Base-by-base conservation (phyloP, 2,797 vertebrate genomes). In the Pseudocheirus occidentalis region DNA sequence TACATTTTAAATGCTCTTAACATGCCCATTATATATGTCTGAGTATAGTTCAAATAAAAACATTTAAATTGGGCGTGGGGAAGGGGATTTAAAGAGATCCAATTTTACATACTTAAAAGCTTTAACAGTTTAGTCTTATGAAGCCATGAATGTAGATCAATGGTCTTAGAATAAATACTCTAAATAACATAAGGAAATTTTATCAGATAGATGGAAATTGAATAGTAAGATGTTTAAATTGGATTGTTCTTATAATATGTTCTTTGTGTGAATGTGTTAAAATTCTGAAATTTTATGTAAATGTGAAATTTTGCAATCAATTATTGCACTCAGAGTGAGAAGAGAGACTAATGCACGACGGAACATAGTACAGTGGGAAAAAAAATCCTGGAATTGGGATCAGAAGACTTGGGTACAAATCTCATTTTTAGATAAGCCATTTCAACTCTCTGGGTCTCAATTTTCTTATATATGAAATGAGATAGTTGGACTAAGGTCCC, bases 141-240 rank as follows among this genome's bases (percentile, higher is more conserved):
- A 62, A 94, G 58, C 29, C 95, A 87, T 90, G 95, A 54, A 54
- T 96, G 91, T 91, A 93, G 87, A 97, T 93, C 94, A 95, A 93
- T 90, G 14, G 54, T 95, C 94, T 96, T 90, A 95, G 90, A 91
- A 92, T 58, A 90, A 21, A 91, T 95, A 93, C 94, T 95, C 95
- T 97, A 96, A 97, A 96, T 96, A 96, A 96, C 66, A 66, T 93
- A 97, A 96, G 81, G 81, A 52, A 81, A 96, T 52, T 92, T 96
- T 97, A 97, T 96, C 92, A 95, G 81, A 95, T 95, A 16, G 1
- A n/a, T 96, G 50, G 46, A 62, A 94, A 56, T 95, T 16, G 56
- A 46, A 93, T 55, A 93, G 46, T 94, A 92, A 96, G 13, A 14
- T 34, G 14, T 94, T 95, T 55, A 95, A 46, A 81, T 55, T 94